Evolutionary conservation across 2,113 vertebrate genomes (phyloP), one percentile per base, ranked within the genome.

Genomic region (Strix aluco): DNA sequence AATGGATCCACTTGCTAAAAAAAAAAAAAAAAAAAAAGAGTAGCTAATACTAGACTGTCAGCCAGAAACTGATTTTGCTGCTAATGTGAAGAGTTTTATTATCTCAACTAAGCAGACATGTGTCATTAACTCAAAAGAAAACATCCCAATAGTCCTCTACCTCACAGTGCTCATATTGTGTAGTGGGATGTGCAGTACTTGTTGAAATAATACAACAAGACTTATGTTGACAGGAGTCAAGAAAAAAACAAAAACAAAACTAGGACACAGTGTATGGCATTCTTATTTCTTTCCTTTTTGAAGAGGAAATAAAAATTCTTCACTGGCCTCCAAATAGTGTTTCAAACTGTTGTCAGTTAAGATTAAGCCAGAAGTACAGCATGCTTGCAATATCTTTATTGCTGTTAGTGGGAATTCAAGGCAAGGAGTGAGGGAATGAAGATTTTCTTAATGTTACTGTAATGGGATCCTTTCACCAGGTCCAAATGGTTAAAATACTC

Each of bases 41-140:
- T 30, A 90, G 44, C 77, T 97, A 95, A 92, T 92, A 81, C 36
- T 77, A 95, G 49, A 86, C 66, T 95, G 49, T 55, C 90, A 97
- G 62, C 65, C 88, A 94, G 73, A 97, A 93, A 93, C 72, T 90
- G 92, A 96, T 96, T 97, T 94, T 16, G 6, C 36, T 96, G 51
- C 54, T 96, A 96, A 94, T 92, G 29, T 16, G 15, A 95, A 89
- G 52, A 97, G n/a, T 72, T 97, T 94, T 88, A 95, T 96, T 96
- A 96, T 97, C 91, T 97, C 84, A 84, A 36, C 65, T 92, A 96
- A 96, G 74, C 94, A 96, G 90, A 91, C 32, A 91, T 73, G 62
- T 95, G 81, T 49, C 86, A 95, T 97, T 97, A 97, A 96, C 83
- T 96, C 36, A 79, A 84, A 89, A 83, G 59, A 80, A 94, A 92